Percentiles rank a stretch among this genome's conserved stretches.
These are phyloP conservation scores for Gorilla gorilla DNA, from an alignment of 2,113 vertebrate species.

Conservation along the genomic window DNA sequence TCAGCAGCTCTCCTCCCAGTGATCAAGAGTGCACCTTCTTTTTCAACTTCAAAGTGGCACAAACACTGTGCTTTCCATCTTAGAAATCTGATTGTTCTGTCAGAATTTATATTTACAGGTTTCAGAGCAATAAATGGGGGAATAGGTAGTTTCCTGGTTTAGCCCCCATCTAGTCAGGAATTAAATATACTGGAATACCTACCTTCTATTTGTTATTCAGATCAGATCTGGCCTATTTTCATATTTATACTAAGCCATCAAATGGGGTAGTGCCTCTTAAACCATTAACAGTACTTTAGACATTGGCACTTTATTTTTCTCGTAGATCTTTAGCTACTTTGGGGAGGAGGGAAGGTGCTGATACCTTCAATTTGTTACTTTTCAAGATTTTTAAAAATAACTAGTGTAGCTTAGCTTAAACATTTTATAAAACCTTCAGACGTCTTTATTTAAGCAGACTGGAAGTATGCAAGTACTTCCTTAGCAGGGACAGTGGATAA, in stretches of 20 bases:
- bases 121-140: slow-evolving; percentile 84
- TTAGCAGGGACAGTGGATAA: slow-evolving; percentile 50
- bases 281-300: slow-evolving; percentile 64
- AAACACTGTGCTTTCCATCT: slow-evolving; percentile 76
- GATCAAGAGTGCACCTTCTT: slow-evolving; percentile 91
- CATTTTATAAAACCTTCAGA: slow-evolving; percentile 72
- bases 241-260: slow-evolving; percentile 80
- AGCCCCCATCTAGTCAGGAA: slow-evolving; percentile 68
- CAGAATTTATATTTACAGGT: slow-evolving; percentile 31
- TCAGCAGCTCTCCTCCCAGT: slow-evolving; percentile 91
- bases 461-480: slow-evolving; percentile 52
- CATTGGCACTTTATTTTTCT: slow-evolving; percentile 79
- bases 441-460: slow-evolving; percentile 65
- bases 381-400: slow-evolving; percentile 63
- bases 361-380: slow-evolving; percentile 69
- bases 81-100: slow-evolving; percentile 70
- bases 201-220: slow-evolving; percentile 75
- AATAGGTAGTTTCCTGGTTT: slow-evolving; percentile 64
- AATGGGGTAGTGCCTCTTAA: slow-evolving; percentile 78
- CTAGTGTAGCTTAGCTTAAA: slow-evolving; percentile 42
- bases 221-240: slow-evolving; percentile 79
- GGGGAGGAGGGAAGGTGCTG: slow-evolving; percentile 49
- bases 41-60: slow-evolving; percentile 87
- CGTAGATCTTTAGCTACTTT: slow-evolving; percentile 68
- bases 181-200: slow-evolving; percentile 69